Evolutionary conservation across 2,888 invertebrate genomes (phyloP).

Genomic region (Apotomis turbidana): DNA sequence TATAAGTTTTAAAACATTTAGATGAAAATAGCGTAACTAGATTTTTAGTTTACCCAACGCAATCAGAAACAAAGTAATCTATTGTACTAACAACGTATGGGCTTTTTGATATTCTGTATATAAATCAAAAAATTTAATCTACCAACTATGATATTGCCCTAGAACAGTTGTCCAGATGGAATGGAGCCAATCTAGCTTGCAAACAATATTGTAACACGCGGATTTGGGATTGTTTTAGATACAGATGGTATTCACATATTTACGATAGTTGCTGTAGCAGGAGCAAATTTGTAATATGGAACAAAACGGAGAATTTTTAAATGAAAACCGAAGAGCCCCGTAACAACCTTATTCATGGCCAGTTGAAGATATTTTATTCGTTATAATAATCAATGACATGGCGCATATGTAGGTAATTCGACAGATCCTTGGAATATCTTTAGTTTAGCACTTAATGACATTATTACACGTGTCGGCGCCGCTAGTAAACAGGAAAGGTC

Average conservation of each 20-base stretch:
- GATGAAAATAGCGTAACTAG: background rate
- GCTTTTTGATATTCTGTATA: constrained; percentile 7
- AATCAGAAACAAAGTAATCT: background rate
- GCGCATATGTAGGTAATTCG: no score
- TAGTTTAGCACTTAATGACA: no score
- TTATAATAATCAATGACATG: no score
- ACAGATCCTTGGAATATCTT: no score
- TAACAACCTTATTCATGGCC: no score
- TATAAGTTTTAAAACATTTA: no score
- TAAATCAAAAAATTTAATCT: constrained; percentile 10
- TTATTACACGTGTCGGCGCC: no score
- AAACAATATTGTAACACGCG: constrained; percentile 51
- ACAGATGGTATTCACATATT: constrained; percentile 37
- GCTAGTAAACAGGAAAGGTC: no score
- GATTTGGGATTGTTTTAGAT: constrained; percentile 51
- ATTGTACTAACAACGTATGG: background rate
- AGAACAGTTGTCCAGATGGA: constrained; percentile 30
- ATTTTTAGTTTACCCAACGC: background rate
- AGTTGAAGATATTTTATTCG: no score
- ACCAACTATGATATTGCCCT: constrained; percentile 14
- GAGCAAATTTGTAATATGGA: background rate
- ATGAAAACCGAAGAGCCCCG: no score
- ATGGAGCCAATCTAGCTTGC: constrained; percentile 49
- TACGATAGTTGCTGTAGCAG: background rate
- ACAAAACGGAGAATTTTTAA: no score